A percentile compares a stretch with the other conserved stretches of the same genome.
These are phyloP conservation scores for Carcinoscorpius rotundicauda DNA, from an alignment of 1,140 invertebrate species.

Conservation along the genomic window DNA sequence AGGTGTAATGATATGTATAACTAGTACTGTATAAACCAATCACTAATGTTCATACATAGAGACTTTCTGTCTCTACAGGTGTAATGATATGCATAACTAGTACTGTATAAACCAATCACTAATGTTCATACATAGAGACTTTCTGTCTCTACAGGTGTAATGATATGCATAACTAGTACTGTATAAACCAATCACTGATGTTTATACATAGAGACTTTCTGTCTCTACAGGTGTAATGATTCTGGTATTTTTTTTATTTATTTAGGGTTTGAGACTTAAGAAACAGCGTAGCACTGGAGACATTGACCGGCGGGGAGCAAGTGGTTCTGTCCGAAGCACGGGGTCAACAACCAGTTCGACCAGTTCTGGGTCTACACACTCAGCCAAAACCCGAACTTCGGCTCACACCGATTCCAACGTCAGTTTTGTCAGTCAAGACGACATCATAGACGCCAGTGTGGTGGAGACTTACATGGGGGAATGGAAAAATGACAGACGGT, in stretches of 20 bases:
- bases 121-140: no score
- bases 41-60: no score
- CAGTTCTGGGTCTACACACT: slow-evolving; percentile 20
- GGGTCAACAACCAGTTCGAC: slow-evolving; percentile 18
- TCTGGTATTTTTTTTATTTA: slow-evolving; percentile 10
- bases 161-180: no score
- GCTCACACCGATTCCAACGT: slow-evolving; percentile 46
- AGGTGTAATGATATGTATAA: no score
- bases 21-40: no score
- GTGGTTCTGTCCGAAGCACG: slow-evolving; percentile 26
- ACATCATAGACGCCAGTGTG: slow-evolving; percentile 81
- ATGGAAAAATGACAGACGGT: slow-evolving; percentile 99
- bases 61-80: no score
- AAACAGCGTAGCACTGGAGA: slow-evolving; percentile 97
- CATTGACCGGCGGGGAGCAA: slow-evolving; percentile 76
- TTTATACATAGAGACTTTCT: no score
- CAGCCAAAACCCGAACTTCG: background rate
- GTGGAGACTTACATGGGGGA: slow-evolving; percentile 99
- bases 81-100: no score
- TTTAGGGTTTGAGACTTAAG: slow-evolving; percentile 69
- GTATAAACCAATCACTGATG: no score
- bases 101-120: no score
- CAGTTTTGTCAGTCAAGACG: slow-evolving; percentile 80
- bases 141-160: no score
- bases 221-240: background rate